Conservation (phyloP, 2,113 vertebrate genomes). For the Prunella fulvescens region DNA sequence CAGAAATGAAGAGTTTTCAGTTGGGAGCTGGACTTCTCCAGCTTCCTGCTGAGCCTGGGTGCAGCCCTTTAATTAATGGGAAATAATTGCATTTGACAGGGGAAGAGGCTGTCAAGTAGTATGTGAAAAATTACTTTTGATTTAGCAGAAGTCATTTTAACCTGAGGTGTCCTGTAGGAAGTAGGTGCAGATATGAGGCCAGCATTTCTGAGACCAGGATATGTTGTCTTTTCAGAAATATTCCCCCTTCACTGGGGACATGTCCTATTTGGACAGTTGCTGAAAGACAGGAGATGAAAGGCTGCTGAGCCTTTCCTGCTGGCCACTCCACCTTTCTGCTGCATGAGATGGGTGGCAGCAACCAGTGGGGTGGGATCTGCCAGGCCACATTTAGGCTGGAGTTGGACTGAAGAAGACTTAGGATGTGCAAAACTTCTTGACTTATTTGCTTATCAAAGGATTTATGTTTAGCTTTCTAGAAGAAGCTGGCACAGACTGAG, state of each 20-base stretch:
- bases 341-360: not conserved
- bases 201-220: not conserved
- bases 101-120: not conserved
- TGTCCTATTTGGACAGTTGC: not conserved
- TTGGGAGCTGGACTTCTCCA: not conserved
- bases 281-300: not conserved
- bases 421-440: not conserved
- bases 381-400: not conserved
- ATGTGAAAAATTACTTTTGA: not conserved
- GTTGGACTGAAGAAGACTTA: not conserved
- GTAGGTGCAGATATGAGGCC: not conserved
- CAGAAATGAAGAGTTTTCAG: not conserved
- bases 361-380: not conserved
- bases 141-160: constrained; percentile 10
- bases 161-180: not conserved
- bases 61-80: not conserved
- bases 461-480: not conserved
- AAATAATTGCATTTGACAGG: not conserved
- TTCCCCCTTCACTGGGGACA: not conserved
- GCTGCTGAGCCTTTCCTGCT: not conserved
- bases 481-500: not conserved
- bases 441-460: not conserved
- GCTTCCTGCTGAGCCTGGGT: not conserved
- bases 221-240: not conserved
- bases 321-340: not conserved